Percentiles rank a stretch among this genome's conserved stretches.
These are phyloP conservation scores for Atherix ibis DNA, from an alignment of 2,888 invertebrate species.

Conservation along the genomic window DNA sequence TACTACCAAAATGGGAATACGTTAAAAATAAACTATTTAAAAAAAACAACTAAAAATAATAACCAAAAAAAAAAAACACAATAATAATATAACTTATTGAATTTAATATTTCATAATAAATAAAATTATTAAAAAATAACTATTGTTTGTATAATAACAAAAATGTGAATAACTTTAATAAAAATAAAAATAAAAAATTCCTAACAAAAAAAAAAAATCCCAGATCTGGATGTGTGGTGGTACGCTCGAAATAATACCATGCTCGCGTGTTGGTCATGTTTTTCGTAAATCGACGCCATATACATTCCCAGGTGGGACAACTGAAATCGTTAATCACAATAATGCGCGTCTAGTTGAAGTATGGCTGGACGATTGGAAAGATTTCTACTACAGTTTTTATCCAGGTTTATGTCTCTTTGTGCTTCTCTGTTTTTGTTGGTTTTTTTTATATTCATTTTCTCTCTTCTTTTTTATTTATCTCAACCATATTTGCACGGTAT, in stretches of 20 bases:
- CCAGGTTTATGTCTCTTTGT: constrained; percentile 56
- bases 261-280: constrained; percentile 90
- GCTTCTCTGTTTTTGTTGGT: constrained; percentile 5
- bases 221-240: constrained; percentile 99
- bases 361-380: constrained; percentile 99
- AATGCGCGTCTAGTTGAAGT: constrained; percentile 96
- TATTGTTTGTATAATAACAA: no score
- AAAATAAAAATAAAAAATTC: no score
- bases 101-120: no score
- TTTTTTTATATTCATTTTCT: constrained; percentile 5
- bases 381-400: constrained; percentile 97
- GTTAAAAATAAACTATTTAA: no score
- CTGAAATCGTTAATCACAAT: constrained; percentile 96
- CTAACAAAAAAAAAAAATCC: no score
- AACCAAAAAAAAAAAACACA: no score
- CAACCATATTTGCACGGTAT: constrained; percentile 2
- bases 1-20: no score
- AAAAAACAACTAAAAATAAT: no score
- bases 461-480: background rate
- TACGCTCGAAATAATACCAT: constrained; percentile 82
- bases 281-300: constrained; percentile 97
- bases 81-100: no score
- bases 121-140: no score
- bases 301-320: constrained; percentile 94
- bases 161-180: no score